Base-by-base conservation (phyloP, 2,797 vertebrate species). In the Catharus ustulatus region DNA sequence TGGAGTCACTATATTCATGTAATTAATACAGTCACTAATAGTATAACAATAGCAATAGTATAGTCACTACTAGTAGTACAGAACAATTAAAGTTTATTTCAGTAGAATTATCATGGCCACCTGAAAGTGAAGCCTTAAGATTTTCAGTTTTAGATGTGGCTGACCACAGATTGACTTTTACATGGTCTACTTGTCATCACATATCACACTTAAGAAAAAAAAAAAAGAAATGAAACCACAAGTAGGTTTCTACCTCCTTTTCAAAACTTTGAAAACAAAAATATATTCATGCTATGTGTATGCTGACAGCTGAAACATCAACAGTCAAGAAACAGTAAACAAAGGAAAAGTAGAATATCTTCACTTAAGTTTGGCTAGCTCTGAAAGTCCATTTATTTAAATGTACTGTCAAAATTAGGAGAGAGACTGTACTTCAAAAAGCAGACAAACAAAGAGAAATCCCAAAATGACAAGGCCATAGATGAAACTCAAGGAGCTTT, bases 101-200 rank as follows among this genome's bases (percentile, higher is more conserved):
- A 75, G 42, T 48, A 36, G 32, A 57, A 43, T 79, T 94, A 83
- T 43, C 27, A 43, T 13, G 23, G 92, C 76, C 57, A 71, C 19
- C 81, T 89, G 72, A 86, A 89, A 2, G 10, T 36, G 26, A 94
- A 91, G 87, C 36, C 6, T 2, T 59, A 82, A 59, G 27, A 24
- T 75, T 90, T 89, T 88, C 84, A 72, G n/a, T 89, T 97, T 96
- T 95, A 79, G 58, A 90, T 69, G 23, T 91, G 81, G 75, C 64
- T 94, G 85, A 88, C 71, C 91, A 87, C 43, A 93, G 93, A 93
- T n/a, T 97, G 96, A 96, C 93, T 97, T 96, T 84, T 93, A 95
- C 90, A 94, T 18, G 59, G 91, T 73, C 78, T 69, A 87, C 71
- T 91, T 97, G 93, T 95, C 96, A 96, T 74, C 89, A 72, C 85